Conservation (phyloP, 1,140 invertebrate species). For the Pectinophora gossypiella region DNA sequence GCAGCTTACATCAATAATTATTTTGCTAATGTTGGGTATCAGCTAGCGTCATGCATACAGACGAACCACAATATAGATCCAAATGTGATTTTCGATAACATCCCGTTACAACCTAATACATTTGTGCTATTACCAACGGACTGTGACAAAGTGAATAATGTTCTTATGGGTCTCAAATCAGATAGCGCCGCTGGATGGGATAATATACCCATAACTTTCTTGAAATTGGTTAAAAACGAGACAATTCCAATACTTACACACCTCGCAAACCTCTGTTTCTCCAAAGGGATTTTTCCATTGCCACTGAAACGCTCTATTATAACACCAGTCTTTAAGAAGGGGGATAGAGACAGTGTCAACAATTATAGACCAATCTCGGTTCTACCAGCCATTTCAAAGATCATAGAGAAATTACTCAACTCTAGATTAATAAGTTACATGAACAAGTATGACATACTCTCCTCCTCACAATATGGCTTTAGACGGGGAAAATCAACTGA, state of each 20-base stretch:
- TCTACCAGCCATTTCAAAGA: no score
- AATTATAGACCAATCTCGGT: no score
- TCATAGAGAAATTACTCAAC: no score
- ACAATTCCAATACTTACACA: neutral
- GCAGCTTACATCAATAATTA: constrained; percentile 1
- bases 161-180: constrained; percentile 2
- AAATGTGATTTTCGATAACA: neutral
- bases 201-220: neutral
- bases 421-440: no score
- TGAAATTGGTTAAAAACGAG: neutral
- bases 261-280: neutral
- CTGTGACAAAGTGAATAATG: neutral
- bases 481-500: no score
- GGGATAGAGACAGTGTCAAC: no score
- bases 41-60: neutral
- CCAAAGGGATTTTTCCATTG: neutral
- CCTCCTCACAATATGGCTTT: no score
- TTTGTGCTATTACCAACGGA: neutral
- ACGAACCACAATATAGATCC: neutral
- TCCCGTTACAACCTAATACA: neutral
- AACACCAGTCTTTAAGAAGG: no score
- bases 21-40: constrained; percentile 4
- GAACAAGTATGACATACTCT: no score
- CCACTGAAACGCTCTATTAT: no score
- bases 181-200: constrained; percentile 9